A percentile compares a stretch with the other conserved stretches of the same genome.
These are phyloP conservation scores for Tenthredo notha DNA, from an alignment of 2,888 invertebrate genomes.

Conservation along the genomic window DNA sequence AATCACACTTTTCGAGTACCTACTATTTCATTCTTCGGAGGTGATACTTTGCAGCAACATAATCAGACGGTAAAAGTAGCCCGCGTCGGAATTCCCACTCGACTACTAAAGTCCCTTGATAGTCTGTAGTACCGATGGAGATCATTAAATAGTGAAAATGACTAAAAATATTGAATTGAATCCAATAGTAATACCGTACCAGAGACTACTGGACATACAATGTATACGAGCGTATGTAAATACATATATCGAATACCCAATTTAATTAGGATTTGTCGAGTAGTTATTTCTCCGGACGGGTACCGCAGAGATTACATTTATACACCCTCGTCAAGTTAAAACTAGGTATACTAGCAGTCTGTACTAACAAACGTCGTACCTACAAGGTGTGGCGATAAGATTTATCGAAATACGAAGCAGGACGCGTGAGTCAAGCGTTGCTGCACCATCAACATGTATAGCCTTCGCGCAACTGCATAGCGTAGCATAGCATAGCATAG, in stretches of 20 bases:
- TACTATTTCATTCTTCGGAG: too few species aligned
- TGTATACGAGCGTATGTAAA: too few species aligned
- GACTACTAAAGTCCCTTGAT: too few species aligned
- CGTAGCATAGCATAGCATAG: not conserved
- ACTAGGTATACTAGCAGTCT: not conserved
- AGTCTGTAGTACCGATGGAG: too few species aligned
- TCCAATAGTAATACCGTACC: too few species aligned
- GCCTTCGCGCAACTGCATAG: not conserved
- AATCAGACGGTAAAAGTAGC: too few species aligned
- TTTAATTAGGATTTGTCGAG: conserved; percentile 18
- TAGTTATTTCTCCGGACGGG: conserved; percentile 8
- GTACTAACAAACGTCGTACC: conserved; percentile 34
- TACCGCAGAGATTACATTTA: not conserved
- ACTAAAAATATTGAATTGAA: too few species aligned
- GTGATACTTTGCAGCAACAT: too few species aligned
- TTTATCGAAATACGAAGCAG: conserved; percentile 25
- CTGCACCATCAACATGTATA: not conserved
- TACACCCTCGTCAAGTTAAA: conserved; percentile 24
- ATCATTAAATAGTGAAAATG: too few species aligned
- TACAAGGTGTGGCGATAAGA: conserved; percentile 39
- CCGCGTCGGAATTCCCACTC: too few species aligned
- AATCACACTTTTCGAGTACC: too few species aligned
- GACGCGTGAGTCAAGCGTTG: not conserved
- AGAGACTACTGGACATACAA: too few species aligned
- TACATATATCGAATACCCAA: not conserved